These are phyloP conservation scores for Tonatia bakeri DNA, from an alignment of 2,113 vertebrate genomes.

Conservation along the genomic window DNA sequence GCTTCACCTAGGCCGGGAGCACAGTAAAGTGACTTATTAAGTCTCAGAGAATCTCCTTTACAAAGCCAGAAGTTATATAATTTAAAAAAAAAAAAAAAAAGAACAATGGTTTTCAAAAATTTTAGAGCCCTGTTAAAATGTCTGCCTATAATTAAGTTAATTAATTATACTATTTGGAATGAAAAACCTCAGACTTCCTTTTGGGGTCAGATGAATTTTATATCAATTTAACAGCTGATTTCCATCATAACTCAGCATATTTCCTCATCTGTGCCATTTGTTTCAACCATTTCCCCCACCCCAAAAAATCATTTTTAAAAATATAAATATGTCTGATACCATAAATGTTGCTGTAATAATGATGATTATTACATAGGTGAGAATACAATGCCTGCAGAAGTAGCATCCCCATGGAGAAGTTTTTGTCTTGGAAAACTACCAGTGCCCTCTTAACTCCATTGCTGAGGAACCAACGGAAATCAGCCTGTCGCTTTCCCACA, in stretches of 20 bases:
- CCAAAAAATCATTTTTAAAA: background rate
- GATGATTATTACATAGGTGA: background rate
- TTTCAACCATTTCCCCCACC: background rate
- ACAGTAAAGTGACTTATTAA: background rate
- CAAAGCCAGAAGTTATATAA: background rate
- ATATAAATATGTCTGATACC: background rate
- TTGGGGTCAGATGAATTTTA: constrained; percentile 34
- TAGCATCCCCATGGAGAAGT: background rate
- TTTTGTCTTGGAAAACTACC: constrained; percentile 25
- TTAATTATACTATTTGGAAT: constrained; percentile 58
- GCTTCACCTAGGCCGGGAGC: background rate
- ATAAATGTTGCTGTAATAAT: background rate
- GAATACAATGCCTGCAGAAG: background rate
- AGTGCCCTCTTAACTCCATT: background rate
- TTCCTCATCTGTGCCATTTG: constrained; percentile 23
- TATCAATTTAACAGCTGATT: constrained; percentile 46
- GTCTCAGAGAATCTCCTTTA: background rate
- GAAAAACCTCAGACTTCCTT: constrained; percentile 66
- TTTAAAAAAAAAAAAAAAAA: background rate
- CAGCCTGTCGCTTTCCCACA: constrained; percentile 54
- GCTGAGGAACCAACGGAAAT: constrained; percentile 7
- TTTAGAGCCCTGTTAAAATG: constrained; percentile 6
- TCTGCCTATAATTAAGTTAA: constrained; percentile 62
- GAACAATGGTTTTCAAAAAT: background rate
- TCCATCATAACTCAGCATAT: constrained; percentile 17